Base-by-base conservation (phyloP, 2,797 vertebrate species). In the Micrastur ruficollis region DNA sequence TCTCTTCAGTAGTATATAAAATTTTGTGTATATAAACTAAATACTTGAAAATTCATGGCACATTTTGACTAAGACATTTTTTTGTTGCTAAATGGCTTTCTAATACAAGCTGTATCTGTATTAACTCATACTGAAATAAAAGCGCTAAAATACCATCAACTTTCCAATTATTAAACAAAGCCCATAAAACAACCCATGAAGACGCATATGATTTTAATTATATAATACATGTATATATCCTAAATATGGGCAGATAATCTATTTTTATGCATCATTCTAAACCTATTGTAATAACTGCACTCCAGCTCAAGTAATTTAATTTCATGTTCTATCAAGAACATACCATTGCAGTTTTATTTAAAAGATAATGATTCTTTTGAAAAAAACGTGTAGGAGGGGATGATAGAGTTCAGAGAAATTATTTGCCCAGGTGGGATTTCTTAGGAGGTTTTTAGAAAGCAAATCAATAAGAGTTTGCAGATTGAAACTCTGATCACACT, bases 401-500 rank as follows among this genome's bases (percentile, higher is more conserved):
- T 61, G 42, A 91, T 36, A 21, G 49, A 79, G 34, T 91, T 87
- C 52, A 68, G n/a, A 88, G 38, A 50, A 95, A 89, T 74, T 84
- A 53, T 65, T 71, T 2, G 2, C 67, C 49, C 72, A 44, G 79
- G 75, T 88, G 91, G 72, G 86, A 87, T 85, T 95, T 89, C 81
- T 47, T 31, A 49, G 81, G 86, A 96, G 91, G 68, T 88, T 96
- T 96, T 93, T 66, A 72, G 82, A 91, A 96, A 74, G 75, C 62
- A 79, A 94, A 95, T 95, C 93, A 86, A 58, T 94, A 86, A 34
- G 31, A 14, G 31, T 81, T 88, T 94, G 67, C 53, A 86, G 87
- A 85, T 90, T 95, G 80, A 90, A 93, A 95, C 94, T 52, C 91
- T 6, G 65, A 70, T 95, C 94, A 91, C 87, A 84, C 38, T 71